Evolutionary conservation across 1,140 invertebrate genomes (phyloP), one percentile per base, ranked within the genome.

Genomic region (Rhynchophorus ferrugineus): DNA sequence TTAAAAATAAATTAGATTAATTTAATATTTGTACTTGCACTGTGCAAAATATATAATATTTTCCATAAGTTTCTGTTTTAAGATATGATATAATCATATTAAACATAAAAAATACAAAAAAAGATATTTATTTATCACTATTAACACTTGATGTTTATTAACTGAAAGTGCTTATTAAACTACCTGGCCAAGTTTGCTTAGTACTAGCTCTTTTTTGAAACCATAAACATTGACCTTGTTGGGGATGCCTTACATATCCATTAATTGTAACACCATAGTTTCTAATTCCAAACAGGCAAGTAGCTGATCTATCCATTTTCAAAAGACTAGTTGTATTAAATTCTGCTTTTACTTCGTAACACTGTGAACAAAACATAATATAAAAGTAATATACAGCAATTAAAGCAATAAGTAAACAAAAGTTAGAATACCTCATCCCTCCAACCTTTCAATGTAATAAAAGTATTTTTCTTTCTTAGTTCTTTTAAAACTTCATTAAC

Each of bases 251-350:
- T 8, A 91, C 84, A 71, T 91, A 97, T 8, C 92, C 94, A 73
- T 92, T 95, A 45, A 97, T 91, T 67, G 93, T 89, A 19, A 94
- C 87, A 38, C 94, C 93, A 73, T 94, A 96, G 67, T 91, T 91
- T 57, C 87, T 81, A 60, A 94, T 86, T 34, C 93, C 93, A 79
- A 97, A 94, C 45, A 95, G 73, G 71, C 91, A 91, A 43, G 89
- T 88, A 29, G 89, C 91, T 56, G 88, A 89, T 57, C 92, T 77
- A 69, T 96, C 92, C 84, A 96, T 91, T 73, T 91, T 87, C 61
- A 95, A 74, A 8, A 91, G 73, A 45, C 83, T 81, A 60, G 76
- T 77, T 58, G 81, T 81, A 54, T 77, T 77, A 62, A 81, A 85
- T 62, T 73, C 77, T 60, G 80, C 77, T 60, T 84, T 81, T 11